Conservation (phyloP, 2,113 vertebrate genomes). For the Lonchura striata region DNA sequence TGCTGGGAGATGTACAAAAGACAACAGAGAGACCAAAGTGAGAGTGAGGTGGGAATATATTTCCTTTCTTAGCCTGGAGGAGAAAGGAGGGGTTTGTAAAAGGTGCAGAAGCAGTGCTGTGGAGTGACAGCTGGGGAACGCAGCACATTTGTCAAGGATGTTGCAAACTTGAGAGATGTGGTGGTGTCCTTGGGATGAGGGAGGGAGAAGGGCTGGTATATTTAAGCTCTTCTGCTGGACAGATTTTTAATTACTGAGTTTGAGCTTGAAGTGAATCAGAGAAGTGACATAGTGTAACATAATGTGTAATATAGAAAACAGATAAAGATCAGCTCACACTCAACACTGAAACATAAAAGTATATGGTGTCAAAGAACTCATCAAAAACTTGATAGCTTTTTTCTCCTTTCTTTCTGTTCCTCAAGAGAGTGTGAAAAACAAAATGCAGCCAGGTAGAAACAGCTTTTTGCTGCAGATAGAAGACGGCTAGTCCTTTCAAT, state of each 20-base stretch:
- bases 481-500: neutral
- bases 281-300: neutral
- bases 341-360: neutral
- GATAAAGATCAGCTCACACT: fast-evolving
- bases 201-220: neutral
- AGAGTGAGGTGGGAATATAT: neutral
- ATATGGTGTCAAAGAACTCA: neutral
- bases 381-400: neutral
- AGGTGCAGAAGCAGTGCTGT: neutral
- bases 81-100: neutral
- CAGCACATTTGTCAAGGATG: neutral
- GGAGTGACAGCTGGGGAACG: neutral
- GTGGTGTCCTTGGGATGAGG: neutral
- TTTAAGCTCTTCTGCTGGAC: neutral
- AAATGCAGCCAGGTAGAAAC: neutral
- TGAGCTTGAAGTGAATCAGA: neutral
- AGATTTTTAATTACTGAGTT: neutral
- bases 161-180: fast-evolving
- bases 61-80: neutral
- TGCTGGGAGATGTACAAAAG: neutral
- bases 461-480: neutral
- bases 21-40: neutral
- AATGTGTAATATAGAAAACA: neutral
- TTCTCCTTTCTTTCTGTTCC: neutral
- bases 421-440: neutral